phyloP scores from a whole-genome alignment of 2,797 vertebrate genomes.

The Typhlichthys subterraneus region DNA sequence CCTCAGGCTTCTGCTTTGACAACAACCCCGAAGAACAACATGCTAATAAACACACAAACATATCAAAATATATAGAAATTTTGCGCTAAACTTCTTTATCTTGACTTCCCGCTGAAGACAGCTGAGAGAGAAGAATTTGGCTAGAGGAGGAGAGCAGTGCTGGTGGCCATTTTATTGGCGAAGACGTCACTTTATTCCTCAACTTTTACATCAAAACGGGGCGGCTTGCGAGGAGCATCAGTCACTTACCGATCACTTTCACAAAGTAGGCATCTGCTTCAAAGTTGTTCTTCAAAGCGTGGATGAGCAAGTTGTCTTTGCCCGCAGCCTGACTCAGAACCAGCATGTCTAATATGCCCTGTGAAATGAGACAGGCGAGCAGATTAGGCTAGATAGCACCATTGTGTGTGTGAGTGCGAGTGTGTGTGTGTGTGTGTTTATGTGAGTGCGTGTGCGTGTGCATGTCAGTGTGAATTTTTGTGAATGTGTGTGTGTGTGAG shows the following conservation, averaged over 20 bases:
- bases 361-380: conserved; percentile 5
- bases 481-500: not conserved
- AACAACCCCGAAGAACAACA: not conserved
- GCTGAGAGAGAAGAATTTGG: too few relatives aligned
- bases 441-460: not conserved
- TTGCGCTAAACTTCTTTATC: too few relatives aligned
- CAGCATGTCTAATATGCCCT: conserved; percentile 97
- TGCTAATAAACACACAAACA: too few relatives aligned
- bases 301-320: conserved; percentile 81
- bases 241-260: conserved; percentile 96
- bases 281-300: conserved; percentile 95
- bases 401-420: not conserved
- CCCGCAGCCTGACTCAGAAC: conserved; percentile 82
- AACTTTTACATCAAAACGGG: too few relatives aligned
- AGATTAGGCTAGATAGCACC: conserved; percentile 33
- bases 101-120: too few relatives aligned
- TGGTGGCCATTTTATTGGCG: too few relatives aligned
- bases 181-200: too few relatives aligned
- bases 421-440: conserved; percentile 13
- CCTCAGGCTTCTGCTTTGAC: too few relatives aligned
- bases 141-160: too few relatives aligned
- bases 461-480: not conserved
- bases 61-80: too few relatives aligned
- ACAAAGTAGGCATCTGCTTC: conserved; percentile 98
- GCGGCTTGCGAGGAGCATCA: not conserved